Evolutionary conservation across 2,113 vertebrate genomes (phyloP), one percentile per base, ranked within the genome.

Genomic region (Puma concolor): DNA sequence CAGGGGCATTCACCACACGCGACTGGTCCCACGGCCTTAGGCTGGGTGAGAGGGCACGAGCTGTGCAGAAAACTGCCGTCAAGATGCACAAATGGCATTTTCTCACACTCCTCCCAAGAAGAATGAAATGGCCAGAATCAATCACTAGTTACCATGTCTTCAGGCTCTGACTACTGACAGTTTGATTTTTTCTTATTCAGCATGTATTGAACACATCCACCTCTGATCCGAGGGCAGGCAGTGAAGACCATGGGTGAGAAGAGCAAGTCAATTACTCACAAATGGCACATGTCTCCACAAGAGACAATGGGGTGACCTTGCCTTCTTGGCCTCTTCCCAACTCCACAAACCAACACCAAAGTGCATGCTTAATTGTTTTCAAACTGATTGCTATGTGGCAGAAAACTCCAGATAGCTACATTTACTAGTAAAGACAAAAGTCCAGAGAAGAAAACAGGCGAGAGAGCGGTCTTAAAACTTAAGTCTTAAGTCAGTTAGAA

Each of bases 101-200:
- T 76, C 25, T 91, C 66, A 52, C 7, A 0, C 2, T 88, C 4
- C 66, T 91, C 41, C 41, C 14, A 5, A 85, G n/a, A 71, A 81
- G 31, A 91, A 96, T 15, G 14, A 83, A 94, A 81, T 54, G 41
- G 64, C 5, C 67, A 80, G 48, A 87, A 44, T 29, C 38, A 77
- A 96, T 81, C 0, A 16, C 17, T 52, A 79, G 57, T 67, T 54
- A 86, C 15, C 19, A 63, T 63, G 16, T 60, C n/a, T 88, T 83
- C 52, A 85, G 21, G 17, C 44, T 94, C 90, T 85, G 23, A n/a
- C 29, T 54, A 89, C 11, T 27, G 31, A 79, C 29, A n/a, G 29
- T 72, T 60, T 74, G 36, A 63, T 14, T 74, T 93, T 95, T 74
- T 93, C 94, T 88, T 91, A 60, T 29, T 97, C 74, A 64, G 25